Conservation (phyloP, 2,888 invertebrate genomes). For the Pyrocoelia pectoralis region DNA sequence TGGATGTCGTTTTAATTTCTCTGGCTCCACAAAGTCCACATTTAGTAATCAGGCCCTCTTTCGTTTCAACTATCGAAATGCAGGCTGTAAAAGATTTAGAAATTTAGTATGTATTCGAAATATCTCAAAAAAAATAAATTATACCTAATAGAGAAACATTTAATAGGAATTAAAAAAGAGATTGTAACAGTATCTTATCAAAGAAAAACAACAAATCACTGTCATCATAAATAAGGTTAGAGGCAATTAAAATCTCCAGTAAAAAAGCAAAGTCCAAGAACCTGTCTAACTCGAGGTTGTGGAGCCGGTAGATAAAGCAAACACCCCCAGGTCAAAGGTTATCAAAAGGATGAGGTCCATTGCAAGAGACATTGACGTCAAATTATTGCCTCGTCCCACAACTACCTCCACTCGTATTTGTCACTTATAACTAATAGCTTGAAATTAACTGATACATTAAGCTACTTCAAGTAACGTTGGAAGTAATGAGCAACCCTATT, state of each 20-base stretch:
- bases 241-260: constrained; percentile 36
- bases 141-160: constrained; percentile 17
- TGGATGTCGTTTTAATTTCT: constrained; percentile 35
- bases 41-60: constrained; percentile 30
- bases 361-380: constrained; percentile 44
- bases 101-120: not conserved
- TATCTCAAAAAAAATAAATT: constrained; percentile 7
- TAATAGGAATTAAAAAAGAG: constrained; percentile 26
- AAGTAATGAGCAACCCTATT: too few species aligned
- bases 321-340: constrained; percentile 42
- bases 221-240: constrained; percentile 38
- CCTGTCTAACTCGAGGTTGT: constrained; percentile 39
- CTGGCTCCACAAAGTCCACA: constrained; percentile 33
- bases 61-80: constrained; percentile 16
- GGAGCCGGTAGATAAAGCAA: constrained; percentile 40
- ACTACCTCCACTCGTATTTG: constrained; percentile 23
- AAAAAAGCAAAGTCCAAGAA: constrained; percentile 39
- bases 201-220: constrained; percentile 33
- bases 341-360: constrained; percentile 41
- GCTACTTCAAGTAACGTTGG: too few species aligned
- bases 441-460: too few species aligned
- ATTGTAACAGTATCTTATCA: constrained; percentile 26
- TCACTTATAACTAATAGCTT: not conserved
- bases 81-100: constrained; percentile 8
- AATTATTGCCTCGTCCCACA: constrained; percentile 37